Percentiles rank a stretch among this genome's conserved stretches.
phyloP scores from a whole-genome alignment of 2,888 invertebrate species.

The Chorisops tibialis region DNA sequence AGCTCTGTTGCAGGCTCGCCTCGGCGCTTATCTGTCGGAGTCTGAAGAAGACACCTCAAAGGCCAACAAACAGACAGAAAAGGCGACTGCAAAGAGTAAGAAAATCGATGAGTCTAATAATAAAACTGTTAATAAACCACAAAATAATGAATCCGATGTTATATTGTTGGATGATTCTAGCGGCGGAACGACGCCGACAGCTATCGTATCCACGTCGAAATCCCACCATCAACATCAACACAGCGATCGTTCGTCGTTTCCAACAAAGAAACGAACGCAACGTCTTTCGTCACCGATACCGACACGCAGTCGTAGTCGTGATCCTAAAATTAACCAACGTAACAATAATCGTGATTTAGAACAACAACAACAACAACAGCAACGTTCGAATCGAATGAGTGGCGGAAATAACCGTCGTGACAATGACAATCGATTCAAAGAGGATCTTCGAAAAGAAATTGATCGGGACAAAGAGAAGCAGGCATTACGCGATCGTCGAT shows the following conservation, averaged over 20 bases:
- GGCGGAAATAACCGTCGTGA: constrained; percentile 49
- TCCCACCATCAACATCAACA: constrained; percentile 35
- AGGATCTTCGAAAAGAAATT: constrained; percentile 52
- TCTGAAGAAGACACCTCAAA: constrained; percentile 57
- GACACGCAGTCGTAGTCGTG: constrained; percentile 42
- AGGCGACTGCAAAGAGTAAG: constrained; percentile 31
- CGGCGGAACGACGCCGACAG: constrained; percentile 54
- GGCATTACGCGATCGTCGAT: constrained; percentile 48
- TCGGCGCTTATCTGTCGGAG: constrained; percentile 73
- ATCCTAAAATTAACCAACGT: constrained; percentile 43
- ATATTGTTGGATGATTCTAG: constrained; percentile 66
- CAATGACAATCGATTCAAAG: constrained; percentile 48
- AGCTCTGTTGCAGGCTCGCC: constrained; percentile 73
- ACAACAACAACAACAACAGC: no score
- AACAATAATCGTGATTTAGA: constrained; percentile 40
- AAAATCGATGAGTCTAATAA: constrained; percentile 39
- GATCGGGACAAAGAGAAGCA: constrained; percentile 53
- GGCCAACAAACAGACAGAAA: constrained; percentile 37
- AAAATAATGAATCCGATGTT: constrained; percentile 55
- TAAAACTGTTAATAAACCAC: constrained; percentile 42
- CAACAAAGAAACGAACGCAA: constrained; percentile 2
- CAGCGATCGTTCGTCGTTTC: constrained; percentile 11
- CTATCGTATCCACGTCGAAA: constrained; percentile 27
- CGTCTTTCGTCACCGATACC: not conserved
- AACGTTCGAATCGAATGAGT: constrained; percentile 13